Conservation (phyloP, 2,888 invertebrate genomes). For the Andrena haemorrhoa region DNA sequence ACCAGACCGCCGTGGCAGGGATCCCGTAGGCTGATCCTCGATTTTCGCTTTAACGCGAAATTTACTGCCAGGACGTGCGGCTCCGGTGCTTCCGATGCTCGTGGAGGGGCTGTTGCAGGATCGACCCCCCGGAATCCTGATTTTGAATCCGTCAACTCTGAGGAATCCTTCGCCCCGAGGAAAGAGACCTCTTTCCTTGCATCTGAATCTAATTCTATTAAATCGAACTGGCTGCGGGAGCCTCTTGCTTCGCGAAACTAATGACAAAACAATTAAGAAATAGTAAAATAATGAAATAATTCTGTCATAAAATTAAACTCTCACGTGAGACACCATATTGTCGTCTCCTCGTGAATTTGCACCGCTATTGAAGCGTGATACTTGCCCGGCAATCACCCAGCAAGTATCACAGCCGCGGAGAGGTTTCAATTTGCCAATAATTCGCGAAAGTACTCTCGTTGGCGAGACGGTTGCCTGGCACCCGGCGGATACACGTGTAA, state of each 20-base stretch:
- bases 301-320: no score
- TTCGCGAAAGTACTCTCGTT: not conserved
- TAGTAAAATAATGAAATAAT: no score
- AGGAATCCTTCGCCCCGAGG: not conserved
- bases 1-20: slow-evolving; percentile 7
- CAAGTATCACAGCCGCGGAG: not conserved
- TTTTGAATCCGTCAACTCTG: not conserved
- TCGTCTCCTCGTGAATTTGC: no score
- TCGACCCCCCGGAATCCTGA: not conserved
- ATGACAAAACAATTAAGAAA: no score
- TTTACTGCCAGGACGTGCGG: slow-evolving; percentile 62
- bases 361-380: not conserved
- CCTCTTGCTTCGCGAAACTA: no score
- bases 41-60: slow-evolving; percentile 45
- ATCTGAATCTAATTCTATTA: no score
- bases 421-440: not conserved
- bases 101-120: not conserved
- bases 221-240: no score
- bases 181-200: not conserved
- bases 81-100: slow-evolving; percentile 31
- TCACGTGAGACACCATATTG: no score
- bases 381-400: not conserved
- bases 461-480: not conserved
- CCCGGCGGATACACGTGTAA: slow-evolving; percentile 35
- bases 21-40: slow-evolving; percentile 43